Conservation (phyloP, 2,113 vertebrate genomes). For the Oreochromis spilurus region DNA sequence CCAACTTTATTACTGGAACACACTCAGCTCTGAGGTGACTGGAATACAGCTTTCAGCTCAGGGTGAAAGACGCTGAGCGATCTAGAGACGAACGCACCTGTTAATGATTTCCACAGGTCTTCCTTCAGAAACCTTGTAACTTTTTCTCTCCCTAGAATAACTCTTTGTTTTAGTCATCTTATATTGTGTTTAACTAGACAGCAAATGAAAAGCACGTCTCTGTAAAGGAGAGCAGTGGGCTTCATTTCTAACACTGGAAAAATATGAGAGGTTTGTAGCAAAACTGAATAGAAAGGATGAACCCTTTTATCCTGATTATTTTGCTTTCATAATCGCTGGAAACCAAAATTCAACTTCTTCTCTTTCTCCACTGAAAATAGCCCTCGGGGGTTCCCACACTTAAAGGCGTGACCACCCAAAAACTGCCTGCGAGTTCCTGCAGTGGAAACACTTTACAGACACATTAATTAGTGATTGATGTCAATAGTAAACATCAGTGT, state of each 20-base stretch:
- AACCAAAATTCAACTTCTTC: neutral
- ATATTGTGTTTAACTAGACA: neutral
- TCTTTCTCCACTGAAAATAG: neutral
- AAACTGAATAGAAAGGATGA: rapidly evolving
- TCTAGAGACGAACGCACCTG: rapidly evolving
- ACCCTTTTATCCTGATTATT: neutral
- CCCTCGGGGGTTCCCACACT: neutral
- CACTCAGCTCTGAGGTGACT: neutral
- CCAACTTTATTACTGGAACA: neutral
- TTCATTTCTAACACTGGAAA: neutral
- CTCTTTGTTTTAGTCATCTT: neutral
- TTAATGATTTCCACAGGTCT: neutral
- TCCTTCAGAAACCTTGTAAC: neutral
- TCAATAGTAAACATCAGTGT: neutral
- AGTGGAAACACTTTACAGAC: neutral
- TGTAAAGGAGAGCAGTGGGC: neutral
- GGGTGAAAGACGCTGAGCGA: rapidly evolving
- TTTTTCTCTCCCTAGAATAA: neutral
- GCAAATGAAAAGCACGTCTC: neutral
- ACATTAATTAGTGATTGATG: neutral
- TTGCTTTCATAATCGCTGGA: neutral
- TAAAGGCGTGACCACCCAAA: neutral
- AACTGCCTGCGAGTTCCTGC: neutral
- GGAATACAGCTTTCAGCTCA: neutral
- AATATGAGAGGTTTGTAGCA: neutral